Percentiles rank a stretch among this genome's conserved stretches.
Conservation (phyloP, 2,888 invertebrate species). For the Aelia acuminata region DNA sequence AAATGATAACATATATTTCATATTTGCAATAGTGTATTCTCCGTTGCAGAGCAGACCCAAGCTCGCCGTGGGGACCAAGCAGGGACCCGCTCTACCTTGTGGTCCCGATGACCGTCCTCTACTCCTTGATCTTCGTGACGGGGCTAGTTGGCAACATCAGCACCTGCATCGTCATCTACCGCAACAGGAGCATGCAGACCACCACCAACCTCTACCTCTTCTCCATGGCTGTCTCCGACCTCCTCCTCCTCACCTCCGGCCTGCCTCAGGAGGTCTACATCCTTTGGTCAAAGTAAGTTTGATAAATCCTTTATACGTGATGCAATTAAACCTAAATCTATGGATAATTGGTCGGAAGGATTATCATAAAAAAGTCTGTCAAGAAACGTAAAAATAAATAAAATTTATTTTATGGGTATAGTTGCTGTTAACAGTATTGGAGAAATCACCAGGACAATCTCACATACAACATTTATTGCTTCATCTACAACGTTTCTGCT, state of each 20-base stretch:
- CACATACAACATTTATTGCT: too few species aligned
- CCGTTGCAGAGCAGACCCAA: not conserved
- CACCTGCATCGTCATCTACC: conserved; percentile 83
- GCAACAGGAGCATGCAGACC: conserved; percentile 86
- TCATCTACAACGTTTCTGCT: too few species aligned
- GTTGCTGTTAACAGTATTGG: too few species aligned
- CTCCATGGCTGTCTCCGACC: conserved; percentile 83
- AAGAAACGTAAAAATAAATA: too few species aligned
- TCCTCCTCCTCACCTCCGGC: conserved; percentile 81
- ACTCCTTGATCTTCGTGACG: conserved; percentile 79
- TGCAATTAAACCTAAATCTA: too few species aligned
- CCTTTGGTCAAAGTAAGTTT: conserved; percentile 77
- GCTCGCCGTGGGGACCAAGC: conserved; percentile 35
- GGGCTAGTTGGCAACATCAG: conserved; percentile 85
- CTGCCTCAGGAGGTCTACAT: conserved; percentile 84
- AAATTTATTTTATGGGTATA: too few species aligned
- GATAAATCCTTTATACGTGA: too few species aligned
- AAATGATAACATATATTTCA: not conserved
- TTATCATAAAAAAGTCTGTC: too few species aligned
- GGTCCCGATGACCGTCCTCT: conserved; percentile 78
- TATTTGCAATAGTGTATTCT: too few species aligned
- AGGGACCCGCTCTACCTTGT: conserved; percentile 75
- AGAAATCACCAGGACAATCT: too few species aligned
- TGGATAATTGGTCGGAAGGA: too few species aligned
- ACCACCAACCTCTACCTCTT: conserved; percentile 88